Evolutionary conservation across 1,140 invertebrate species (phyloP).

Genomic region (Chlorops oryzae): DNA sequence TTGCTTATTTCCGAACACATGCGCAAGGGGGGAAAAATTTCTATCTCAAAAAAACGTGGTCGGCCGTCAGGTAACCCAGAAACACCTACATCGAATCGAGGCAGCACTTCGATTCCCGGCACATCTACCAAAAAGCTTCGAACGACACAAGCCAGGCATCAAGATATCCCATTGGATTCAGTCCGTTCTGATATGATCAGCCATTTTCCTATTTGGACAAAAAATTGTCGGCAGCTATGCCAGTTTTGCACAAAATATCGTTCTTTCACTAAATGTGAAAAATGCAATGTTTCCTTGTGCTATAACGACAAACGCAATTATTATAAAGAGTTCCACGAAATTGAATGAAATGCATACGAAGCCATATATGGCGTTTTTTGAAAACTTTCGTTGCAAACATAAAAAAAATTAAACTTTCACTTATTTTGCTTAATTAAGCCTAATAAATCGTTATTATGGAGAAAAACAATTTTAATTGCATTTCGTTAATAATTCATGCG

Average conservation of each 20-base stretch:
- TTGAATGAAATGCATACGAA: neutral
- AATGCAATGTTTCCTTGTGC: slow-evolving; percentile 20
- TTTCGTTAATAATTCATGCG: too few relatives aligned
- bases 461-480: too few relatives aligned
- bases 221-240: too few relatives aligned
- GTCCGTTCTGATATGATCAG: slow-evolving; percentile 10
- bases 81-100: slow-evolving; percentile 8
- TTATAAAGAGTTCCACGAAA: neutral
- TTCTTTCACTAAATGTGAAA: slow-evolving; percentile 15
- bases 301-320: slow-evolving; percentile 16
- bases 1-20: slow-evolving; percentile 12
- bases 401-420: too few relatives aligned
- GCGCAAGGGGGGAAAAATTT: slow-evolving; percentile 11
- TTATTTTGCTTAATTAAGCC: too few relatives aligned
- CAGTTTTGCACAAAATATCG: slow-evolving; percentile 15
- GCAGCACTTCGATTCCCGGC: slow-evolving; percentile 4
- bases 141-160: too few relatives aligned
- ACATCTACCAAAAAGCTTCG: slow-evolving; percentile 5
- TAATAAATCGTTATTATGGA: too few relatives aligned
- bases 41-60: slow-evolving; percentile 9
- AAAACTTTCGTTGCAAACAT: too few relatives aligned
- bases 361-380: neutral
- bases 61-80: slow-evolving; percentile 7
- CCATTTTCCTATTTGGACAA: slow-evolving; percentile 14
- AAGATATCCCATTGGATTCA: slow-evolving; percentile 10